Conservation (phyloP, 2,113 vertebrate genomes). For the Irena cyanogastra region DNA sequence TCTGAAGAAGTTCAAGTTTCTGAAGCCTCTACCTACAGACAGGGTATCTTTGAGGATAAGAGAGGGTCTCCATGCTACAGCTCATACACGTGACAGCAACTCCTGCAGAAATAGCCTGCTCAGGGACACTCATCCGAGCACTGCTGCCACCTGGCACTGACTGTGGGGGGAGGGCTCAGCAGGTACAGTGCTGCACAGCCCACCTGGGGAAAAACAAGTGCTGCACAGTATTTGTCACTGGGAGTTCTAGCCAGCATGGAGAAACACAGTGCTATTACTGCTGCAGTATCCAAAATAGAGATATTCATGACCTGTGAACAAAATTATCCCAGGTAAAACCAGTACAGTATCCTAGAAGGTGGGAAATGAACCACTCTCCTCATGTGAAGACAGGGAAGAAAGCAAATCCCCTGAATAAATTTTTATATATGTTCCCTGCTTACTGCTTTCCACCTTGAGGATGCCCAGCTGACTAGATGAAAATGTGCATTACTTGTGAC, state of each 20-base stretch:
- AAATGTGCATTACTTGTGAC: neutral
- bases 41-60: neutral
- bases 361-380: neutral
- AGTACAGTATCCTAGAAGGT: neutral
- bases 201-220: neutral
- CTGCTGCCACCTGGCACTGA: neutral
- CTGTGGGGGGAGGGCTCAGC: rapidly evolving
- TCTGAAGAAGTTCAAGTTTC: neutral
- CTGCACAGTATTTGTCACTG: neutral
- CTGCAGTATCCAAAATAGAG: neutral
- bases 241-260: neutral
- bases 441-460: neutral
- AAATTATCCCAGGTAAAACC: neutral
- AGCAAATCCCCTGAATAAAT: neutral
- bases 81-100: rapidly evolving
- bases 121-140: rapidly evolving
- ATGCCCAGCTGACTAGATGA: neutral
- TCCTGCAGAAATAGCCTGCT: neutral
- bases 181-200: rapidly evolving
- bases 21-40: neutral
- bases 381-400: neutral
- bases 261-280: neutral
- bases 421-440: neutral
- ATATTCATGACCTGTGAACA: neutral
- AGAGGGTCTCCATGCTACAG: neutral